These are phyloP conservation scores for Stegastes partitus DNA, from an alignment of 2,113 vertebrate species.

Conservation along the genomic window DNA sequence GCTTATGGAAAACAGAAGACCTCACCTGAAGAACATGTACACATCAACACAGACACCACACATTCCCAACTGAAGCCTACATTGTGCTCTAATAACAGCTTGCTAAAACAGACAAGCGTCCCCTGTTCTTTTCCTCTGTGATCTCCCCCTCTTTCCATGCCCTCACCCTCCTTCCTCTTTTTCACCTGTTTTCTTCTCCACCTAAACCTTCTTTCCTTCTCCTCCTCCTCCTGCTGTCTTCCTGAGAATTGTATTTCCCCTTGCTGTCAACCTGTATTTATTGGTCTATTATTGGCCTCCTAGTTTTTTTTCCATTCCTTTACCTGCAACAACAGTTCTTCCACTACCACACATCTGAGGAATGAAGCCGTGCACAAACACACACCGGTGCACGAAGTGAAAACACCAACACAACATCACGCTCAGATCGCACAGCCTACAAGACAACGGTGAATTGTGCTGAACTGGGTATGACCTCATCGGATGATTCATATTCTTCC, in stretches of 20 bases:
- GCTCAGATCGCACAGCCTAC: not conserved
- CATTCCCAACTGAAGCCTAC: conserved; percentile 28
- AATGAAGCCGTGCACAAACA: conserved; percentile 18
- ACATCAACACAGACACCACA: conserved; percentile 2
- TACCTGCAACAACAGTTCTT: conserved; percentile 53
- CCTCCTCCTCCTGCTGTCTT: not conserved
- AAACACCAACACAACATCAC: not conserved
- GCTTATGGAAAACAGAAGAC: conserved; percentile 17
- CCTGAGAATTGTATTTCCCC: conserved; percentile 15
- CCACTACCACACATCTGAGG: conserved; percentile 51
- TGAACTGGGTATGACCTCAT: conserved; percentile 32
- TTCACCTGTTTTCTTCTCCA: not conserved
- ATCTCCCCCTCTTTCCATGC: conserved; percentile 45
- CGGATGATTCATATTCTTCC: conserved; percentile 3
- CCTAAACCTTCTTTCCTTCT: conserved; percentile 16
- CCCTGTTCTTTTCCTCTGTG: conserved; percentile 32
- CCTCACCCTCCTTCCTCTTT: conserved; percentile 19
- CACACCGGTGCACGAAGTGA: not conserved
- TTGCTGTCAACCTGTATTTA: conserved; percentile 10
- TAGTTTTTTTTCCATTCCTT: not conserved
- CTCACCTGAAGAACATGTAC: conserved; percentile 51
- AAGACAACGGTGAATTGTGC: not conserved
- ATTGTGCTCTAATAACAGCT: conserved; percentile 60
- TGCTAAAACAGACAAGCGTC: conserved; percentile 51
- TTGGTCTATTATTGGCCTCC: not conserved